phyloP scores from a whole-genome alignment of 2,888 invertebrate species.

The Hypercompe scribonia region DNA sequence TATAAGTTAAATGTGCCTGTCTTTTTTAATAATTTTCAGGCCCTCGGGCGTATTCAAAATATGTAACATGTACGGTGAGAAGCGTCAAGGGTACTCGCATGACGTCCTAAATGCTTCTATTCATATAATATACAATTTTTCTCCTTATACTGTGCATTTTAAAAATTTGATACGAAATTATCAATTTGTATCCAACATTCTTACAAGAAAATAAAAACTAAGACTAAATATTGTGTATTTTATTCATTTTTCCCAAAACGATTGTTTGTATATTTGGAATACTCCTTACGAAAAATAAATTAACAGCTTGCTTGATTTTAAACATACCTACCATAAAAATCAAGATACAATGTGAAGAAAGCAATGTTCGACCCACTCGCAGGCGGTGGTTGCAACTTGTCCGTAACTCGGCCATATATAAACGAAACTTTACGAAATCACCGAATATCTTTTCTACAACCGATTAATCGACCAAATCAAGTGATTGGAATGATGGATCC shows the following conservation, averaged over 20 bases:
- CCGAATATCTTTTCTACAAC: too few relatives aligned
- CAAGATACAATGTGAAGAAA: too few relatives aligned
- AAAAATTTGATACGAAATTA: constrained; percentile 82
- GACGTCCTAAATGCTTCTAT: constrained; percentile 66
- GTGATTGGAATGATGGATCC: too few relatives aligned
- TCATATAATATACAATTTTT: constrained; percentile 80
- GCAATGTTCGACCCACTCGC: too few relatives aligned
- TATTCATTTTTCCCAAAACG: constrained; percentile 32
- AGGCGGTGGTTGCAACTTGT: too few relatives aligned
- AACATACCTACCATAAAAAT: too few relatives aligned
- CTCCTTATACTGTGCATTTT: constrained; percentile 77
- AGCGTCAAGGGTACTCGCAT: constrained; percentile 43
- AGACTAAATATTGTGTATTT: constrained; percentile 59
- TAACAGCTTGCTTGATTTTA: too few relatives aligned
- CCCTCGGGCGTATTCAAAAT: constrained; percentile 33
- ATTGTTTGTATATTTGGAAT: not conserved
- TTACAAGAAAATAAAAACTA: constrained; percentile 82
- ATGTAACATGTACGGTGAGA: constrained; percentile 52
- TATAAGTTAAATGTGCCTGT: constrained; percentile 79
- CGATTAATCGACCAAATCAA: too few relatives aligned
- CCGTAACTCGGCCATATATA: too few relatives aligned
- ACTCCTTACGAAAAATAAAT: not conserved
- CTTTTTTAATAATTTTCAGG: constrained; percentile 53
- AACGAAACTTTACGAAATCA: too few relatives aligned
- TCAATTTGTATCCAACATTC: constrained; percentile 82